Evolutionary conservation across 2,113 vertebrate species (phyloP).

Genomic region (Xiphorhynchus elegans): DNA sequence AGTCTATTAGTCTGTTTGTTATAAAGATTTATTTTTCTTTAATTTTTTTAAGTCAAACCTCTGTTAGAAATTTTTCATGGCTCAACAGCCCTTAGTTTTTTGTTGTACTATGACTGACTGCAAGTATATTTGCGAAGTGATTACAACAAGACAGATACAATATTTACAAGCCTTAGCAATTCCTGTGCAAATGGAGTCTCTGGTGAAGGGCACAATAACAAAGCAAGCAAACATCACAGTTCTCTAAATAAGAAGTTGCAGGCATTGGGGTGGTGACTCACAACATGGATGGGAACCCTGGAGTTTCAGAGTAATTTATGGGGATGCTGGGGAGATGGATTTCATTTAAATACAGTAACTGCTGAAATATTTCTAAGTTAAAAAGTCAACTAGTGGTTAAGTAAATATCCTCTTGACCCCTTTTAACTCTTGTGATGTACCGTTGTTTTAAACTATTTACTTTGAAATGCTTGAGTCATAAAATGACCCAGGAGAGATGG

Average conservation of each 20-base stretch:
- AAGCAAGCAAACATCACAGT: conserved; percentile 51
- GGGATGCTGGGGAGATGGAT: conserved; percentile 52
- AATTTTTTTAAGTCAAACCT: neutral
- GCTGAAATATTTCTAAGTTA: conserved; percentile 57
- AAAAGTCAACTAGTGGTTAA: conserved; percentile 61
- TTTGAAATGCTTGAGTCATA: conserved; percentile 60
- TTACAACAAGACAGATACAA: conserved; percentile 65
- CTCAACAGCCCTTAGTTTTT: conserved; percentile 3
- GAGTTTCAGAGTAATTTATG: conserved; percentile 69
- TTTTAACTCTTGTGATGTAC: conserved; percentile 57
- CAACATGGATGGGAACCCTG: conserved; percentile 29
- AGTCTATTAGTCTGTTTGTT: neutral
- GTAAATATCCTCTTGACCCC: conserved; percentile 64
- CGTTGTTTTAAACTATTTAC: conserved; percentile 61
- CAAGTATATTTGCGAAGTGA: conserved; percentile 60
- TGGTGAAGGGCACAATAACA: conserved; percentile 60
- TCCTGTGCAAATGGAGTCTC: conserved; percentile 63
- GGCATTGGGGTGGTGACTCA: conserved; percentile 44
- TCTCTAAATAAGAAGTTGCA: conserved; percentile 46
- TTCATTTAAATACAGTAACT: conserved; percentile 69
- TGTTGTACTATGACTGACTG: conserved; percentile 16
- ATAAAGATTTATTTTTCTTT: neutral
- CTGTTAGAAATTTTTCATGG: conserved; percentile 2
- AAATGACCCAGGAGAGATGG: conserved; percentile 48
- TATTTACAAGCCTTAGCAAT: conserved; percentile 70